A percentile compares a stretch with the other conserved stretches of the same genome.
These are phyloP conservation scores for Archilochus colubris DNA, from an alignment of 2,113 vertebrate genomes.

Conservation along the genomic window DNA sequence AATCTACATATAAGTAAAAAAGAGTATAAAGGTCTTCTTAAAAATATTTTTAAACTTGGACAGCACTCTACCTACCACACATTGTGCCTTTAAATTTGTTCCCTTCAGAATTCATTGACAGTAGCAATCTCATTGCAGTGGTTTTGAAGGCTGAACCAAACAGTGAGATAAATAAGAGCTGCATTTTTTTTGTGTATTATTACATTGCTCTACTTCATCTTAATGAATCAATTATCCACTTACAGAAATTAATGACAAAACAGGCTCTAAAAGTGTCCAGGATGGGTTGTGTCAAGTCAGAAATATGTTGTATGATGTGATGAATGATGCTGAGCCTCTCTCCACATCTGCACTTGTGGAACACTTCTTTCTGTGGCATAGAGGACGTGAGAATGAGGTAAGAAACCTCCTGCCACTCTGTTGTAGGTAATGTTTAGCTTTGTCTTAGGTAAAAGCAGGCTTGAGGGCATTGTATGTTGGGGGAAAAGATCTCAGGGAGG, in stretches of 20 bases:
- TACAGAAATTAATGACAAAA: conserved; percentile 25
- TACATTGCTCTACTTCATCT: conserved; percentile 1
- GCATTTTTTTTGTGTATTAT: neutral
- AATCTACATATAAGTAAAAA: neutral
- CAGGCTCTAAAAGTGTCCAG: neutral
- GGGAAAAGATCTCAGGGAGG: neutral
- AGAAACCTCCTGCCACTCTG: neutral
- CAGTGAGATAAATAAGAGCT: neutral
- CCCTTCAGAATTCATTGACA: neutral
- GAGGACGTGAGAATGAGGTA: neutral
- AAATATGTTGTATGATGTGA: neutral
- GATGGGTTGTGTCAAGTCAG: neutral
- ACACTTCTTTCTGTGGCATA: neutral
- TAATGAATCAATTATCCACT: conserved; percentile 24
- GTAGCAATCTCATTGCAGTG: neutral
- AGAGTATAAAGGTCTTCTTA: neutral
- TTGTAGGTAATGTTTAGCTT: neutral
- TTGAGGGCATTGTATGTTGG: neutral
- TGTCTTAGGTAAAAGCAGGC: neutral
- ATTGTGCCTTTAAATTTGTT: neutral
- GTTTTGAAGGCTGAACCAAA: neutral
- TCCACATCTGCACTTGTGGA: neutral
- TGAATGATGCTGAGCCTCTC: neutral
- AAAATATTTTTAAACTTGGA: neutral
- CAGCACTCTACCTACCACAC: neutral